A percentile compares a stretch with the other conserved stretches of the same genome.
phyloP scores from a whole-genome alignment of 1,140 invertebrate genomes.

The Vanessa atalanta region DNA sequence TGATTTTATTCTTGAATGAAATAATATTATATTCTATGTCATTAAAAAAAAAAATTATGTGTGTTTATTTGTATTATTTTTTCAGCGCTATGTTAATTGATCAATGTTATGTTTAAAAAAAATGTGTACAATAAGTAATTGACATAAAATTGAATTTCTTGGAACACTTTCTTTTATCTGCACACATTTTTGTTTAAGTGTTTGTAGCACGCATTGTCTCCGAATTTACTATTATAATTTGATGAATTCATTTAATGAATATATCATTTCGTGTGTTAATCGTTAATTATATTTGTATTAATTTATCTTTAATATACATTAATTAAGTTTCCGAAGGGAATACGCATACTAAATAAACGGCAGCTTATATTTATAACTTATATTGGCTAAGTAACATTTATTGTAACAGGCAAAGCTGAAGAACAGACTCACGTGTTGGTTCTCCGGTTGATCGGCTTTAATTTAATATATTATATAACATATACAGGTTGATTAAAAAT shows the following conservation, averaged over 20 bases:
- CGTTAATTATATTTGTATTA: background rate
- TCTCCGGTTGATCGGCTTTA: too few species aligned
- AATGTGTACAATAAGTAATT: slow-evolving; percentile 42
- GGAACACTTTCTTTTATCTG: slow-evolving; percentile 24
- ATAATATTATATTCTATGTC: too few species aligned
- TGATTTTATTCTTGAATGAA: too few species aligned
- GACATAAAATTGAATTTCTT: background rate
- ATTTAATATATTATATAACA: too few species aligned
- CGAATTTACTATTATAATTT: slow-evolving; percentile 23
- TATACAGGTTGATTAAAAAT: too few species aligned
- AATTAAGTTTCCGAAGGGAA: slow-evolving; percentile 13
- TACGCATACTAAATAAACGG: slow-evolving; percentile 2
- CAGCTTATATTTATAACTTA: background rate
- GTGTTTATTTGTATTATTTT: background rate
- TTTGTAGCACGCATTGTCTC: slow-evolving; percentile 59
- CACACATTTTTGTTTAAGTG: slow-evolving; percentile 49
- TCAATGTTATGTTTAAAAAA: slow-evolving; percentile 55
- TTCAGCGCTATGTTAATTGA: slow-evolving; percentile 37
- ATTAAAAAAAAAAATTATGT: background rate
- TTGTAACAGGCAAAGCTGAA: too few species aligned
- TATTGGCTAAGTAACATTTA: too few species aligned
- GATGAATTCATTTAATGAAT: slow-evolving; percentile 13
- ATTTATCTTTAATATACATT: background rate
- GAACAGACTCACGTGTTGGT: too few species aligned
- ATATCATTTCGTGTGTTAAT: slow-evolving; percentile 5